Evolutionary conservation across 2,797 vertebrate genomes (phyloP), one percentile per base, ranked within the genome.

Genomic region (Protosalanx chinensis): DNA sequence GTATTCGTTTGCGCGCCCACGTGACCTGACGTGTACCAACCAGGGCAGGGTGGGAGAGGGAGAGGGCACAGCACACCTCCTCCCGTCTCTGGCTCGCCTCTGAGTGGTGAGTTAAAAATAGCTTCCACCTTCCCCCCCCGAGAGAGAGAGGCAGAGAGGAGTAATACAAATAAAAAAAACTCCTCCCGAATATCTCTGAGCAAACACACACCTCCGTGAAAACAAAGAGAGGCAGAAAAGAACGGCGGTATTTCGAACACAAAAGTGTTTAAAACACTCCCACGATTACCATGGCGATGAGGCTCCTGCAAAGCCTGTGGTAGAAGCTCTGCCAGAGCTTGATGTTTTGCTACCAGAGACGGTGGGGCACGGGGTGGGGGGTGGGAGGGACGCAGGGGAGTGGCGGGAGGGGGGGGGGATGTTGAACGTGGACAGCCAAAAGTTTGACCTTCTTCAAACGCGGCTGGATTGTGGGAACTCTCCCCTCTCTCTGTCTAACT

Each of bases 51-150:
- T 10, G 27, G 7, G 66, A n/a, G 49, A 56, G 18, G 5, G 51
- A 56, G 51, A n/a, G 18, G 6, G 18, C 16, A 53, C 51, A n/a
- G 51, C 51, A 56, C 51, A 56, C 51, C 15, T n/a, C 37, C 53
- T 58, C 37, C n/a, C 3, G 41, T 46, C 30, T 61, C 33, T 61
- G 33, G 33, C 58, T 35, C 57, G 68, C 6, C 49, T 67, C 59
- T 20, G 62, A 49, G 41, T 64, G 29, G 67, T 1, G 66, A 63
- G 72, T 72, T 78, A 78, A 72, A 74, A 74, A 78, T 72, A 78
- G 68, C 71, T 61, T 41, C 65, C 41, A 72, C 69, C 56, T 53
- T 57, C 35, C 65, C 53, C 23, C 23, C 23, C 23, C 23, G 23
- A 32, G 72, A 56, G 41, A 64, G 46, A 57, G 64, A 64, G 64